Evolutionary conservation across 2,888 invertebrate genomes (phyloP), one percentile per base, ranked within the genome.

Genomic region (Zonitis immaculata): DNA sequence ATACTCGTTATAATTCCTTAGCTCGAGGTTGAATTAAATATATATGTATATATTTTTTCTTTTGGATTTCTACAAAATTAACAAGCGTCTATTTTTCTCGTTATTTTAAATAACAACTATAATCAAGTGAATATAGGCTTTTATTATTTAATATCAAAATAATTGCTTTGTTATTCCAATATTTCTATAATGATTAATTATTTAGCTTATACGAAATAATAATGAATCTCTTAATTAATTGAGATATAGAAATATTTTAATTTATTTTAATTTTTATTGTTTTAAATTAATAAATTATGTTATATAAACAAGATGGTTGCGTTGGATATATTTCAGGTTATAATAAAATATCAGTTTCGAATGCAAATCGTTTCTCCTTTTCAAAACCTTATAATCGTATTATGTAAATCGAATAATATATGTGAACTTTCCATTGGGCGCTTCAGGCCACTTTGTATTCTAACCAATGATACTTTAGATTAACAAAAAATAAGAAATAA

Each of bases 351-450:
- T 12, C 32, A 14, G 14, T 44, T 39, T 42, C 47, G 57, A 48
- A 60, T 59, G 58, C 57, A 51, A 47, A 60, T 51, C 53, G 32
- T 58, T 47, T 39, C 48, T 47, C 22, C 49, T n/a, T n/a, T n/a
- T n/a, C n/a, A n/a, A 27, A 14, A 44, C 49, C n/a, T n/a, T n/a
- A 54, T 44, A 45, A 54, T 48, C 54, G n/a, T n/a, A n/a, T 58
- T 59, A 64, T 63, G 63, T 62, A 62, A 64, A 64, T 64, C 56
- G 53, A 57, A 45, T 27, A 52, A n/a, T n/a, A n/a, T n/a, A n/a
- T n/a, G 48, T 49, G 49, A 53, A 49, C 49, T 46, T 45, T 55
- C 14, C 44, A 66, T 66, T 66, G 66, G 66, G 55, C 51, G 66
- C 66, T 64, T 57, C 48, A 56, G 66, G 66, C 63, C 47, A 50